A percentile compares a stretch with the other conserved stretches of the same genome.
Evolutionary conservation across 2,113 vertebrate genomes (phyloP).

Genomic region (Embiotoca jacksoni): DNA sequence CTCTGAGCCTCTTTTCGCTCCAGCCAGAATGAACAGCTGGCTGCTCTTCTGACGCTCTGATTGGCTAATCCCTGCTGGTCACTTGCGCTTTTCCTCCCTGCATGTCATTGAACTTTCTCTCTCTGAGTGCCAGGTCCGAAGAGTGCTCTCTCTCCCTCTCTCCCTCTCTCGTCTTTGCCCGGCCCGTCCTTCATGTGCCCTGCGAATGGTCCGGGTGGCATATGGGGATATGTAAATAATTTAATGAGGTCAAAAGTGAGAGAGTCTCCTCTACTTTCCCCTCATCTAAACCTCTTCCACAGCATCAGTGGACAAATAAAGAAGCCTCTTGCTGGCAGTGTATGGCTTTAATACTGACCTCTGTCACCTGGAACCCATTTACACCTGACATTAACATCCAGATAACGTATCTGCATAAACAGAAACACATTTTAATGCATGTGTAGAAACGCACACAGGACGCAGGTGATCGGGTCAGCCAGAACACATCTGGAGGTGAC

Average conservation of each 20-base stretch:
- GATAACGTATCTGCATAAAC: too few species aligned
- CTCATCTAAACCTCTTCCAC: constrained; percentile 11
- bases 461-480: too few species aligned
- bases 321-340: not conserved
- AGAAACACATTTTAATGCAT: too few species aligned
- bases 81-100: constrained; percentile 79
- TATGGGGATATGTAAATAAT: constrained; percentile 85
- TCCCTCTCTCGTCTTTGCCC: constrained; percentile 57
- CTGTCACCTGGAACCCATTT: not conserved
- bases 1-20: constrained; percentile 74
- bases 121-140: constrained; percentile 74
- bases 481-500: too few species aligned
- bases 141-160: constrained; percentile 60
- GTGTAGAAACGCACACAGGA: too few species aligned
- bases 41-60: constrained; percentile 84
- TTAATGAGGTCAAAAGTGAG: constrained; percentile 84
- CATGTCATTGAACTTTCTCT: constrained; percentile 84
- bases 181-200: constrained; percentile 78
- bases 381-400: not conserved
- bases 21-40: constrained; percentile 85
- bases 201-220: constrained; percentile 73
- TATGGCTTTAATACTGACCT: too few species aligned
- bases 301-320: not conserved
- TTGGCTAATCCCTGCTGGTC: constrained; percentile 87
- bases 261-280: constrained; percentile 47